Conservation (phyloP, 2,797 vertebrate genomes). For the Furcifer pardalis region DNA sequence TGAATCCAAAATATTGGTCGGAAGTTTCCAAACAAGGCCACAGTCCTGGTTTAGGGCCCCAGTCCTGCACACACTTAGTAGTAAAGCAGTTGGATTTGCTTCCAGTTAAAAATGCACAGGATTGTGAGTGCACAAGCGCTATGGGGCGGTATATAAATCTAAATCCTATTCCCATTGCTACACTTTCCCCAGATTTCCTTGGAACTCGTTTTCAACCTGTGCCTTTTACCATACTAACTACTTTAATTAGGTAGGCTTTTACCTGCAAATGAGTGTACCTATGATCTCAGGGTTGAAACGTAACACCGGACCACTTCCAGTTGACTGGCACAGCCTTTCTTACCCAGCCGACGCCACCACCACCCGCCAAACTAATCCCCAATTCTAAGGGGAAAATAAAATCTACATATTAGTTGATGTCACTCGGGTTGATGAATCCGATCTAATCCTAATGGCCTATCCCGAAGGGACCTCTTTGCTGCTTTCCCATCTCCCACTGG, state of each 20-base stretch:
- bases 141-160: too few species aligned
- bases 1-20: background rate
- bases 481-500: background rate
- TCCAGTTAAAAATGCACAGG: background rate
- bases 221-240: background rate
- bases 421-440: background rate
- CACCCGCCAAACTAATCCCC: background rate
- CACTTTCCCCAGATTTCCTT: background rate
- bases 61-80: too few species aligned
- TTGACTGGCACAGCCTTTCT: too few species aligned
- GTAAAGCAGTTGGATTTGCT: background rate
- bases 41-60: background rate
- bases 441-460: background rate
- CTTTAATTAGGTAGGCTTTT: background rate
- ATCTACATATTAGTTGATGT: background rate
- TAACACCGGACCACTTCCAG: background rate
- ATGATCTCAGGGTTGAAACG: background rate
- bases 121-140: too few species aligned
- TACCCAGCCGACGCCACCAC: background rate
- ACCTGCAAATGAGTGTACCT: background rate
- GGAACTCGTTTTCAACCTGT: background rate
- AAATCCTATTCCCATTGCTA: too few species aligned
- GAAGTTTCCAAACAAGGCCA: background rate
- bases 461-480: background rate
- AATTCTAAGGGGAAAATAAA: background rate